Conservation (phyloP, 2,797 vertebrate species). For the Caiman crocodilus region DNA sequence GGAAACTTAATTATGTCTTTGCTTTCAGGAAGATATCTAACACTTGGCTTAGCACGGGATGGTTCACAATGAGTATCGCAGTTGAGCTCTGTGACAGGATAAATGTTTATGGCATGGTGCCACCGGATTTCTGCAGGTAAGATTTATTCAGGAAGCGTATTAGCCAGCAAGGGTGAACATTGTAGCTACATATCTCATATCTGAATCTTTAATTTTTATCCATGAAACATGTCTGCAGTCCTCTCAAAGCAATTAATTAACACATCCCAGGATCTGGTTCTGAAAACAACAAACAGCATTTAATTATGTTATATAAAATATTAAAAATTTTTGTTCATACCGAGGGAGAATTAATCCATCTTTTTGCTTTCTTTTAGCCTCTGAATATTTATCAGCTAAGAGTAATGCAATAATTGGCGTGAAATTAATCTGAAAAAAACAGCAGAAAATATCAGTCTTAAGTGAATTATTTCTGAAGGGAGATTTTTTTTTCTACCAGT, state of each 20-base stretch:
- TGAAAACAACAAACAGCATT: conserved; percentile 75
- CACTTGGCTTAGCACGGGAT: conserved; percentile 98
- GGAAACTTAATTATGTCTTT: conserved; percentile 74
- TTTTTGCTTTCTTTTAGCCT: conserved; percentile 73
- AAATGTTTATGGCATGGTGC: conserved; percentile 97
- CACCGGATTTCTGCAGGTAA: conserved; percentile 99
- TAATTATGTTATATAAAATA: conserved; percentile 80
- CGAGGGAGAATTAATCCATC: conserved; percentile 77
- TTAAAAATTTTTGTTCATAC: conserved; percentile 75
- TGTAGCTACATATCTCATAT: conserved; percentile 64
- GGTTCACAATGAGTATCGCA: conserved; percentile 99
- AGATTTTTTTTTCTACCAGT: conserved; percentile 52
- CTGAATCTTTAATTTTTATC: conserved; percentile 54
- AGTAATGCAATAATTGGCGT: conserved; percentile 79
- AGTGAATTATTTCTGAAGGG: conserved; percentile 52
- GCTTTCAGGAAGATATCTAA: conserved; percentile 94
- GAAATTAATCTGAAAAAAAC: conserved; percentile 74
- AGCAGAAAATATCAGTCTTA: conserved; percentile 67
- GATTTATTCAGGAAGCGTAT: conserved; percentile 64
- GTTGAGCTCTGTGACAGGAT: conserved; percentile 97
- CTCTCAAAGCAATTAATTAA: conserved; percentile 75
- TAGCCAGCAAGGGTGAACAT: conserved; percentile 13
- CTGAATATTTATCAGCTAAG: conserved; percentile 81
- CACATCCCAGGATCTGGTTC: conserved; percentile 67
- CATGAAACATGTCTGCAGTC: conserved; percentile 42